These are phyloP conservation scores for Pseudoatta argentina DNA, from an alignment of 1,140 invertebrate genomes.

Conservation along the genomic window DNA sequence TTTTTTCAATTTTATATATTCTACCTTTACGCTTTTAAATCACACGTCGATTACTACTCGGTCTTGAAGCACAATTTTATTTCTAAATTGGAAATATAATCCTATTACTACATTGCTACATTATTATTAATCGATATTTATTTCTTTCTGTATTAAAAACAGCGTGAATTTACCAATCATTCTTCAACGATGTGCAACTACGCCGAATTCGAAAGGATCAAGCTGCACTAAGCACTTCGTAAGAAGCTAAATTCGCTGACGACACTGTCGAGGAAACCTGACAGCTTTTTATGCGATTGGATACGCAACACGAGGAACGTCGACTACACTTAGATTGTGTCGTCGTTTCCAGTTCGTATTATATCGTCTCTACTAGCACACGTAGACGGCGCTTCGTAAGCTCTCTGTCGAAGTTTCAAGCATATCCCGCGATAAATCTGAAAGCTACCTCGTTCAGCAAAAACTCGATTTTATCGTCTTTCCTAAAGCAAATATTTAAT, in stretches of 20 bases:
- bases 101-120: too few species aligned
- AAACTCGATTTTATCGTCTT: slow-evolving; percentile 5
- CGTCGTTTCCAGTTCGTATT: slow-evolving; percentile 25
- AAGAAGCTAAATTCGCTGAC: slow-evolving; percentile 68
- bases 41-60: background rate
- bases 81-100: background rate
- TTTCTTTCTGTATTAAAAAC: background rate
- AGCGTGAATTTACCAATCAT: background rate
- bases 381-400: slow-evolving; percentile 41
- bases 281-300: slow-evolving; percentile 64
- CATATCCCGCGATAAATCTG: slow-evolving; percentile 30
- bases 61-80: background rate
- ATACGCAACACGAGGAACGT: slow-evolving; percentile 62
- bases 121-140: background rate
- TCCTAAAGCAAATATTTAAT: slow-evolving; percentile 6
- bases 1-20: background rate
- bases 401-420: slow-evolving; percentile 25
- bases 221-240: slow-evolving; percentile 50
- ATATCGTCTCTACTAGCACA: slow-evolving; percentile 22
- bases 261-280: slow-evolving; percentile 61
- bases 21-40: background rate
- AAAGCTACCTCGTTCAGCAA: slow-evolving; percentile 3
- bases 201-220: slow-evolving; percentile 1
- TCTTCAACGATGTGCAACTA: background rate
- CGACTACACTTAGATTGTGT: slow-evolving; percentile 59